Conservation (phyloP, 2,888 invertebrate genomes). For the Rhogogaster chlorosoma region DNA sequence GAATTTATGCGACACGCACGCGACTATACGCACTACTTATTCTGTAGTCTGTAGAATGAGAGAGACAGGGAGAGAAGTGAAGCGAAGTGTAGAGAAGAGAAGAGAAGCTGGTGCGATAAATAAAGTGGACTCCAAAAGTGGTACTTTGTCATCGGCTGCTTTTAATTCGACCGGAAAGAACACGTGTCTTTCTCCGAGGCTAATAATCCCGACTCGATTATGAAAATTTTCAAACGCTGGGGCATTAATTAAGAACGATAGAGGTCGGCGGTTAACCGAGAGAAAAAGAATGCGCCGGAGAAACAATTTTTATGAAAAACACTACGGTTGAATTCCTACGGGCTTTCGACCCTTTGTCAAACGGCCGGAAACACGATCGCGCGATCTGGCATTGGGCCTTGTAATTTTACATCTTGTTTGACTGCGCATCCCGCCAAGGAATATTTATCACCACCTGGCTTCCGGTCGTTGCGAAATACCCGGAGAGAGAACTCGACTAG, state of each 20-base stretch:
- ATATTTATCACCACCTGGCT: slow-evolving; percentile 58
- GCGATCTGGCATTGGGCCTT: slow-evolving; percentile 50
- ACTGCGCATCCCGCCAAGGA: slow-evolving; percentile 28
- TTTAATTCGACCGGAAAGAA: slow-evolving; percentile 46
- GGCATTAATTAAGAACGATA: slow-evolving; percentile 28
- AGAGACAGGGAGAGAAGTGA: not conserved
- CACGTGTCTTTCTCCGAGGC: slow-evolving; percentile 40
- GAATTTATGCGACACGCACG: slow-evolving; percentile 28
- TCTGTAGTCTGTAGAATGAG: not conserved
- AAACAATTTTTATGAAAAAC: slow-evolving; percentile 33
- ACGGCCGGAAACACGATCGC: slow-evolving; percentile 30
- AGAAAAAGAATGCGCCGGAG: not conserved
- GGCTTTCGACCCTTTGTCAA: slow-evolving; percentile 34
- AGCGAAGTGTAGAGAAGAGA: not conserved
- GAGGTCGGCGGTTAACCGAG: slow-evolving; percentile 12
- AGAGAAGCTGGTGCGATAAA: slow-evolving; percentile 27
- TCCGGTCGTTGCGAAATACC: slow-evolving; percentile 59
- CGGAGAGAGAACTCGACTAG: slow-evolving; percentile 49
- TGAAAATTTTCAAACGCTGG: slow-evolving; percentile 39
- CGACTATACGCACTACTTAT: slow-evolving; percentile 14
- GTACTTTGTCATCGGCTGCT: slow-evolving; percentile 46
- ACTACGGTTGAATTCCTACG: slow-evolving; percentile 33
- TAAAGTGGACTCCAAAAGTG: slow-evolving; percentile 44
- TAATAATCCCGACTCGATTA: slow-evolving; percentile 40
- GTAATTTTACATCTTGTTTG: slow-evolving; percentile 56